phyloP scores from a whole-genome alignment of 2,888 invertebrate genomes.

The Pomacea canaliculata region DNA sequence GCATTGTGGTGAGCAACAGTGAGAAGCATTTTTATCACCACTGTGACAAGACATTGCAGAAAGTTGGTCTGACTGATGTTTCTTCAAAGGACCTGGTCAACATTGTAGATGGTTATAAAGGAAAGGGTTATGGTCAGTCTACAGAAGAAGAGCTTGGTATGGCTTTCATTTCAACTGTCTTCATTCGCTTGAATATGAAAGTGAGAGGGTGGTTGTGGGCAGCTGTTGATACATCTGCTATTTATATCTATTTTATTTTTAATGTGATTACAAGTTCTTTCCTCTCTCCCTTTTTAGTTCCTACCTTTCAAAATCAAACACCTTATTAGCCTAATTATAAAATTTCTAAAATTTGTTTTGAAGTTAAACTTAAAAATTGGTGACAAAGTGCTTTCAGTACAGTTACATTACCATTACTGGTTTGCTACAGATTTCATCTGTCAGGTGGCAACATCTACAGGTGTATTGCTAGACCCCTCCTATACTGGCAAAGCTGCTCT shows the following conservation, averaged over 20 bases:
- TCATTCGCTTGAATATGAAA: too few relatives aligned
- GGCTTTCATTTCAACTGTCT: neutral
- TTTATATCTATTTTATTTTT: too few relatives aligned
- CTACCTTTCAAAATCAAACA: too few relatives aligned
- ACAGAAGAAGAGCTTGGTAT: constrained; percentile 58
- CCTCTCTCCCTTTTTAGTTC: too few relatives aligned
- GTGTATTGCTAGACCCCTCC: constrained; percentile 60
- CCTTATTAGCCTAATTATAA: too few relatives aligned
- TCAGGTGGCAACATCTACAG: constrained; percentile 46
- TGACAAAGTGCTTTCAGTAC: too few relatives aligned
- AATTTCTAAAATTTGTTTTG: too few relatives aligned
- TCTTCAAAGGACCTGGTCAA: constrained; percentile 53
- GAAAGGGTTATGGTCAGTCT: constrained; percentile 60
- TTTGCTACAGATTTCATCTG: constrained; percentile 51
- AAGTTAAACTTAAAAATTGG: too few relatives aligned
- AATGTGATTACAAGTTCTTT: too few relatives aligned
- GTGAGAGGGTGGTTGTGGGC: too few relatives aligned
- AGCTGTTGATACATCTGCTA: too few relatives aligned
- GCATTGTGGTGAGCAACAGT: constrained; percentile 55
- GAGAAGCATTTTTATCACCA: constrained; percentile 53
- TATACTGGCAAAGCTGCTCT: constrained; percentile 62
- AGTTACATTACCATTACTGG: too few relatives aligned
- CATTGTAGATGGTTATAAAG: constrained; percentile 61
- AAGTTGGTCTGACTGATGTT: constrained; percentile 44
- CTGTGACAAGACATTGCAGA: constrained; percentile 44